Evolutionary conservation across 2,888 invertebrate species (phyloP), one percentile per base, ranked within the genome.

Genomic region (Microplitis deprimator): DNA sequence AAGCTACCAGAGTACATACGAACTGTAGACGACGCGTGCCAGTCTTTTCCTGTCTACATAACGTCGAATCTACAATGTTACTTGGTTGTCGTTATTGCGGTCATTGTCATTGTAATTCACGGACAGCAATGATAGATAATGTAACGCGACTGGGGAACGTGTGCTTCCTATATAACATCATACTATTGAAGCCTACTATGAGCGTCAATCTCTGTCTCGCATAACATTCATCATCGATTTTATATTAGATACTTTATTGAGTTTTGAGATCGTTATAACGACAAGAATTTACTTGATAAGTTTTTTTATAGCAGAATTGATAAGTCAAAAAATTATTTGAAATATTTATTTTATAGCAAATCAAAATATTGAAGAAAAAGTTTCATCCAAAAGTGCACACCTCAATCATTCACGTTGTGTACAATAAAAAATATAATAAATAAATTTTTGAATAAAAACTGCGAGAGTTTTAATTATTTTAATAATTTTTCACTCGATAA

Each of bases 1-100:
- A 85, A 88, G 87, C 89, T 85, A 87, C 85, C 89, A 85, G 82
- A 81, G 83, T 81, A 81, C 83, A 82, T 82, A 81, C 80, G 80
- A 79, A 81, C 79, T 76, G 80, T 80, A 78, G 76, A 79, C 79
- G 80, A 80, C 82, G 80, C 82, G 82, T 82, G 82, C 80, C 82
- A 75, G 69, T 77, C 80, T 76, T 78, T 80, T 80, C 79, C 81
- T 81, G 77, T 77, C 60, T 65, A 38, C 59, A 68, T 73, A 60
- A 38, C 71, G 59, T 60, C 65, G 65, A 65, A 65, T 29, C 65
- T 65, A 62, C 60, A 76, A 62, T 38, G 13, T 68, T 64, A 39
- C 78, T 75, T 71, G 79, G 81, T 81, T 84, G 84, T 85, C 85
- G 84, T 86, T 84, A 86, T 83, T 83, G 85, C 85, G 84, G 86